Conservation (phyloP, 2,113 vertebrate species). For the Nanger granti region DNA sequence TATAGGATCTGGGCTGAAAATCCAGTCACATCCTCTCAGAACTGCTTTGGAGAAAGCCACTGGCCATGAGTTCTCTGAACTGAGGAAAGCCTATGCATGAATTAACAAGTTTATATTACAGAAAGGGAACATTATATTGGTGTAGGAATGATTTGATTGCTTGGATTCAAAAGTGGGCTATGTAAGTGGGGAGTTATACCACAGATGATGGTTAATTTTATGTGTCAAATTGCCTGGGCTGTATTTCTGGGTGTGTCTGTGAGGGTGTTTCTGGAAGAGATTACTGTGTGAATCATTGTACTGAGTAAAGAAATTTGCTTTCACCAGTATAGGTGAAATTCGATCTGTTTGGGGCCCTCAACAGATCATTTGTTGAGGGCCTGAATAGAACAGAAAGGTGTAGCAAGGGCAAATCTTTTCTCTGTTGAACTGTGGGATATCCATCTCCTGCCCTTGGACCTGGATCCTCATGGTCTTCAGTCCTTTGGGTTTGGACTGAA, state of each 20-base stretch:
- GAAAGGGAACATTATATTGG: neutral
- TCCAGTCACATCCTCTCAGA: neutral
- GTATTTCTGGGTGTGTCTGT: neutral
- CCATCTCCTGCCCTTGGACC: neutral
- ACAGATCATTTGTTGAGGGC: neutral
- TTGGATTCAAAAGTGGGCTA: neutral
- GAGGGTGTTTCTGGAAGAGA: neutral
- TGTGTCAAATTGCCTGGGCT: neutral
- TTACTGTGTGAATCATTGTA: neutral
- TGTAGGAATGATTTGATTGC: neutral
- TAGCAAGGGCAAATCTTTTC: neutral
- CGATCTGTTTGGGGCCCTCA: too few relatives aligned
- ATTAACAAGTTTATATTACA: neutral
- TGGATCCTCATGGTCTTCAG: neutral
- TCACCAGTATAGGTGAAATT: neutral
- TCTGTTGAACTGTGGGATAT: neutral
- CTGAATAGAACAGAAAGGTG: neutral
- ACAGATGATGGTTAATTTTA: neutral
- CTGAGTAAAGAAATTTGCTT: neutral
- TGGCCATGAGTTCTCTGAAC: neutral
- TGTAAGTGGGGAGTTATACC: neutral
- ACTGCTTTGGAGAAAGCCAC: neutral
- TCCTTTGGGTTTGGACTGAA: neutral
- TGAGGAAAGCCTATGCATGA: neutral
- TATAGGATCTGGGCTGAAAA: neutral